Conservation (phyloP, 2,888 invertebrate genomes). For the Esperia sulphurella region DNA sequence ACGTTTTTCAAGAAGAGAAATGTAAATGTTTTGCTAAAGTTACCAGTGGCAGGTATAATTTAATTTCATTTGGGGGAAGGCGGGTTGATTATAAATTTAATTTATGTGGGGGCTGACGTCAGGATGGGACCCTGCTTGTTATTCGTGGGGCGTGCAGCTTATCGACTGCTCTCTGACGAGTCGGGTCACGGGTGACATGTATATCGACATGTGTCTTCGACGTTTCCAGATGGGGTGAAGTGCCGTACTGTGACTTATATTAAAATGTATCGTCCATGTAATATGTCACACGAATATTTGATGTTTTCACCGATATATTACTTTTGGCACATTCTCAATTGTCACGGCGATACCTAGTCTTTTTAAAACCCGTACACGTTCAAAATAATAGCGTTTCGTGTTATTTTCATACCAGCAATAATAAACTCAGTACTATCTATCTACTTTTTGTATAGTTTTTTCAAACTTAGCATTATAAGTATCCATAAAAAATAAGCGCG, state of each 20-base stretch:
- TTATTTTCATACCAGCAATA: too few species aligned
- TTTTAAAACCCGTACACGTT: too few species aligned
- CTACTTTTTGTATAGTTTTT: too few species aligned
- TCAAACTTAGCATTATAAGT: too few species aligned
- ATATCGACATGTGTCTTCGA: constrained; percentile 25
- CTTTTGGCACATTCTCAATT: too few species aligned
- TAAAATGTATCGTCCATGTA: neutral
- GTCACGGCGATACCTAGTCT: too few species aligned
- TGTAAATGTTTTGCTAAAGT: constrained; percentile 67
- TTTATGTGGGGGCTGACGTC: constrained; percentile 66
- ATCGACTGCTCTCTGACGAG: constrained; percentile 58
- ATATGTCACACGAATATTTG: neutral
- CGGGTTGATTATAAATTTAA: constrained; percentile 74
- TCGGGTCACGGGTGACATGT: constrained; percentile 31
- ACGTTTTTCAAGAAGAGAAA: constrained; percentile 54
- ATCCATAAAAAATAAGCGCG: too few species aligned
- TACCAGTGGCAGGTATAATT: constrained; percentile 68
- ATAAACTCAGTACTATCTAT: too few species aligned
- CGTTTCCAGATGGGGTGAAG: constrained; percentile 19
- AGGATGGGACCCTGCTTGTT: constrained; percentile 47
- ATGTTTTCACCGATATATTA: too few species aligned
- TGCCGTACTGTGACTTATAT: neutral
- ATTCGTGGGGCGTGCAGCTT: constrained; percentile 61
- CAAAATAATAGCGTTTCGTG: too few species aligned
- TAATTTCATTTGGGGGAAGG: constrained; percentile 65